Evolutionary conservation across 1,140 invertebrate species (phyloP), one percentile per base, ranked within the genome.

Genomic region (Stegodyphus dumicola): DNA sequence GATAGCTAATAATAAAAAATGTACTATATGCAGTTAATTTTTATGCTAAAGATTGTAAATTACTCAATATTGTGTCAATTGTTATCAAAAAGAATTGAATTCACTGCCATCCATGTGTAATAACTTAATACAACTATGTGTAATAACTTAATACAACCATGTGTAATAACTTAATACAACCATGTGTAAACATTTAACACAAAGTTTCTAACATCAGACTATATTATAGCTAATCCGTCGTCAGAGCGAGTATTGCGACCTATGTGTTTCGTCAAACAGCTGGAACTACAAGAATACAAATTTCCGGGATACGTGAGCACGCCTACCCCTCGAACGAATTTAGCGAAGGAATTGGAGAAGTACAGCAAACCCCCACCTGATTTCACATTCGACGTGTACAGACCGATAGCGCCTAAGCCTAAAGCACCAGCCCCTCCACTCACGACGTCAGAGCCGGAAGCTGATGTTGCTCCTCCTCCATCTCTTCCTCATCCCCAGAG

Each of bases 181-280:
- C 18, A 4, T 51, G 49, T 10, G 33, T 0, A 9, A 7, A 15
- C 10, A 33, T 6, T 70, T 70, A 70, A 33, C n/a, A n/a, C n/a
- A 48, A 73, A 51, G 71, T 33, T 33, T 33, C 33, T 33, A 33
- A 79, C 80, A n/a, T 13, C 48, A 56, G 60, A 56, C 71, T 54
- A 10, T 71, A 4, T 33, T 48, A n/a, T 64, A 84, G 71, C 71
- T 11, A 49, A 69, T 88, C 88, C 70, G 89, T 51, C 71, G 17
- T 60, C 81, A 15, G 73, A 89, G n/a, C 88, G 90, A 10, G 90
- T 91, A 33, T 86, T 91, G 65, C 83, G 90, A 33, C 91, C 91
- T 70, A 91, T 91, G 91, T 91, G 91, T 78, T 88, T 91, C 64
- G 90, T 91, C 4, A 91, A 91, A 75, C 91, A 91, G 77, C 87